Base-by-base conservation (phyloP, 2,888 invertebrate genomes). In the Thumatha senex region DNA sequence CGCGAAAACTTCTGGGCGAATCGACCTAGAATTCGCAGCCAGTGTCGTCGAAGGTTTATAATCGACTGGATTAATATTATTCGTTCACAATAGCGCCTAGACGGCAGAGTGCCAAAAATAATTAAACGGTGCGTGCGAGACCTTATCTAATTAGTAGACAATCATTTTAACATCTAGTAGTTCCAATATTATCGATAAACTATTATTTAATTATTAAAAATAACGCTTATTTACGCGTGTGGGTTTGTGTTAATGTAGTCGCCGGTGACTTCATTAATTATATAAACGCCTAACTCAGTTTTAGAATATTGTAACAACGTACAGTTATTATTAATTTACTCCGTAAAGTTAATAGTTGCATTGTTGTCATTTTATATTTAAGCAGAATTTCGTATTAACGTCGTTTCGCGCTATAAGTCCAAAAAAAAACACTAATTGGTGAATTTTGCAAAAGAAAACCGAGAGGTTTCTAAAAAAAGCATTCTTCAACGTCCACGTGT, bases 201-300 rank as follows among this genome's bases (percentile, higher is more conserved):
- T 76, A 72, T 59, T 62, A n/a, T 59, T 74, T 68, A 68, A 56
- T 55, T 65, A 68, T 73, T 71, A 73, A 74, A 70, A 64, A 60
- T 68, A 73, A 60, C 70, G 72, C 81, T 82, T 78, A 82, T 59
- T 75, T 78, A 86, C 84, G 82, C 89, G 87, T 88, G 90, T 89
- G 88, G 89, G 89, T 89, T 89, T 89, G 89, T 89, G 89, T 89
- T 75, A 80, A 85, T 89, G 89, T 75, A 86, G 89, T 88, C 72
- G 54, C 62, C 66, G 70, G 69, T 70, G 72, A 72, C 72, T 63
- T 63, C 59, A 58, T 54, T 58, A 57, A 56, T 58, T 56, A 55
- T 45, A 54, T 52, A 57, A 49, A 48, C 51, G 62, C 63, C 61
- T 51, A 38, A 46, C 41, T 43, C 61, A 69, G 70, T 72, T 72